Conservation (phyloP, 2,888 invertebrate genomes). For the Hypsopygia costalis region DNA sequence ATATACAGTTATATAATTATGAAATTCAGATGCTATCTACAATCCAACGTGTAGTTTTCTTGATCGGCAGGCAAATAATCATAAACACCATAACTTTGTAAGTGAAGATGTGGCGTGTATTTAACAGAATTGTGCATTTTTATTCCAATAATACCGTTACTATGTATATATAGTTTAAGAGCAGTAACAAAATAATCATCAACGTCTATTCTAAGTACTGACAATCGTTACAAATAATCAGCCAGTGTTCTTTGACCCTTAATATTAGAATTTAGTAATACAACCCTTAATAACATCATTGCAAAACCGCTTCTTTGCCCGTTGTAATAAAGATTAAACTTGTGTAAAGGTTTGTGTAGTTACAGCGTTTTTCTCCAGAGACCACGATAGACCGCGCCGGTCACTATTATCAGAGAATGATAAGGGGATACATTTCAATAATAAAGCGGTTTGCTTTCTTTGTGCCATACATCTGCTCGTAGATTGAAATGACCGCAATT, state of each 20-base stretch:
- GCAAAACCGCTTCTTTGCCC: conserved; percentile 21
- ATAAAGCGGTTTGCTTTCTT: conserved; percentile 62
- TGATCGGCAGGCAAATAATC: conserved; percentile 44
- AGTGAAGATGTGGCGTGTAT: no score
- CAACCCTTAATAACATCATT: conserved; percentile 12
- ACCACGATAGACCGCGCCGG: conserved; percentile 40
- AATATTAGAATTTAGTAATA: conserved; percentile 27
- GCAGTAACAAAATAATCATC: conserved; percentile 17
- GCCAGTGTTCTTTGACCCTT: conserved; percentile 72
- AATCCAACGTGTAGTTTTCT: conserved; percentile 23
- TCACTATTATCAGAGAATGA: conserved; percentile 60
- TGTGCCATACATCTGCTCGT: conserved; percentile 31
- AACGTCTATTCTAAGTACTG: conserved; percentile 46
- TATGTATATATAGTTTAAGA: conserved; percentile 8
- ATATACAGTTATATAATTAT: conserved; percentile 34
- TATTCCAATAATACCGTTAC: no score
- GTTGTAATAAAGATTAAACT: conserved; percentile 26
- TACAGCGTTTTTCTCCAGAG: conserved; percentile 29
- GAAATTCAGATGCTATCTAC: conserved; percentile 31
- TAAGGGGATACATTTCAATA: conserved; percentile 70
- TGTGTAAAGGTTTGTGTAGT: conserved; percentile 17
- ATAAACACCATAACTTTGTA: conserved; percentile 19
- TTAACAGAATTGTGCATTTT: no score
- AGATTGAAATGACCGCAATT: conserved; percentile 19
- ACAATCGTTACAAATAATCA: conserved; percentile 54